Evolutionary conservation across 2,888 invertebrate genomes (phyloP).

Genomic region (Drosophila stalkeri): DNA sequence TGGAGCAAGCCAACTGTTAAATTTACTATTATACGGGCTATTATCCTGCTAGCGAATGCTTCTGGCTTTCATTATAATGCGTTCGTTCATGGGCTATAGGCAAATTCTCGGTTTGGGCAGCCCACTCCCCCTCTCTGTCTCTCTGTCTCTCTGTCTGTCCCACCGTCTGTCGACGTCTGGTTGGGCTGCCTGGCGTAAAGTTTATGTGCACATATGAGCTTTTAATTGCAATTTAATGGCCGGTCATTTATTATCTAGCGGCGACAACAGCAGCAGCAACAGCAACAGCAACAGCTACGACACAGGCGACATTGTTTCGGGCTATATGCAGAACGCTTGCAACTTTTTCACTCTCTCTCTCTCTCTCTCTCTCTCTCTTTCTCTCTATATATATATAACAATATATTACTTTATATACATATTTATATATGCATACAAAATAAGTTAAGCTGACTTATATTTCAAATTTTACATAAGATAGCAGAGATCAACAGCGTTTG

Average conservation of each 20-base stretch:
- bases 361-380: too few species aligned
- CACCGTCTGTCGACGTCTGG: constrained; percentile 29
- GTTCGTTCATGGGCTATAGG: constrained; percentile 59
- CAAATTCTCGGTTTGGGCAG: constrained; percentile 42
- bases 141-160: constrained; percentile 24
- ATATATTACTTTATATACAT: background rate
- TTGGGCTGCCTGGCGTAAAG: constrained; percentile 58
- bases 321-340: constrained; percentile 46
- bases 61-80: constrained; percentile 67
- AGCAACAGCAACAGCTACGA: constrained; percentile 25
- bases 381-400: background rate
- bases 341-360: constrained; percentile 26
- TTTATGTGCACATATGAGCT: constrained; percentile 83
- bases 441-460: background rate
- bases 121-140: constrained; percentile 36
- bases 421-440: constrained; percentile 2
- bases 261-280: constrained; percentile 71
- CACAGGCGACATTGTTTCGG: constrained; percentile 62
- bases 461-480: background rate
- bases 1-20: constrained; percentile 74
- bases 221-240: constrained; percentile 84
- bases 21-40: constrained; percentile 80
- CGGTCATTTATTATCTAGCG: constrained; percentile 83
- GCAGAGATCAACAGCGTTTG: background rate
- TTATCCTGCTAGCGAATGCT: constrained; percentile 65